Conservation (phyloP, 2,797 vertebrate genomes). For the Heliangelus exortis region DNA sequence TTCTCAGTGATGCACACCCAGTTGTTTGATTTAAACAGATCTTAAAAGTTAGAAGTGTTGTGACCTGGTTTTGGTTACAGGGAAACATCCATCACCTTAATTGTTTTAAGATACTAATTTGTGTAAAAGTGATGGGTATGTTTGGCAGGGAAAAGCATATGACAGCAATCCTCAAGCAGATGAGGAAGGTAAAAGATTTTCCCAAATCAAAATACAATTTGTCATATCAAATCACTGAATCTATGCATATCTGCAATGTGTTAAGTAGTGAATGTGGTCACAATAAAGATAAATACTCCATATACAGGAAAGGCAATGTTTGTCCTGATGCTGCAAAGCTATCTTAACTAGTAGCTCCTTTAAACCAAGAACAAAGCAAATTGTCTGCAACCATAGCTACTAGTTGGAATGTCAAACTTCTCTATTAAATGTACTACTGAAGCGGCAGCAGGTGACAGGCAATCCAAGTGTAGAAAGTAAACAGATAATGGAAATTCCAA, state of each 20-base stretch:
- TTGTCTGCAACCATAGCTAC: conserved; percentile 13
- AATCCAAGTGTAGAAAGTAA: neutral
- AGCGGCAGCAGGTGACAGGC: neutral
- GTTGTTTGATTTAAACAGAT: neutral
- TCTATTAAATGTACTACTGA: neutral
- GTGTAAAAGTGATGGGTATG: neutral
- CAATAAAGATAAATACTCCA: neutral
- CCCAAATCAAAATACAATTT: neutral
- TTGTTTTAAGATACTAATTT: neutral
- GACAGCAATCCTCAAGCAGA: neutral
- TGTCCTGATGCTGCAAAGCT: neutral
- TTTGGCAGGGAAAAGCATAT: neutral
- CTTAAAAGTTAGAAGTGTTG: neutral
- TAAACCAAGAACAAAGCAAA: conserved; percentile 37
- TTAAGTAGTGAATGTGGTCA: neutral
- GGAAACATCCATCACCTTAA: neutral
- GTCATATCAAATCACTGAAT: neutral
- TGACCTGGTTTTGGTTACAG: neutral
- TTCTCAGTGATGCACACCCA: neutral
- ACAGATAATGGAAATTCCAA: conserved; percentile 14
- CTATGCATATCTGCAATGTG: neutral
- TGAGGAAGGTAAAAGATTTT: neutral
- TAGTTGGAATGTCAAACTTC: conserved; percentile 35
- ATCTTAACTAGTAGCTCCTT: conserved; percentile 25
- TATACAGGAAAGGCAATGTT: neutral